Conservation (phyloP, 2,797 vertebrate species). For the Hydrocynus forskahlii region DNA sequence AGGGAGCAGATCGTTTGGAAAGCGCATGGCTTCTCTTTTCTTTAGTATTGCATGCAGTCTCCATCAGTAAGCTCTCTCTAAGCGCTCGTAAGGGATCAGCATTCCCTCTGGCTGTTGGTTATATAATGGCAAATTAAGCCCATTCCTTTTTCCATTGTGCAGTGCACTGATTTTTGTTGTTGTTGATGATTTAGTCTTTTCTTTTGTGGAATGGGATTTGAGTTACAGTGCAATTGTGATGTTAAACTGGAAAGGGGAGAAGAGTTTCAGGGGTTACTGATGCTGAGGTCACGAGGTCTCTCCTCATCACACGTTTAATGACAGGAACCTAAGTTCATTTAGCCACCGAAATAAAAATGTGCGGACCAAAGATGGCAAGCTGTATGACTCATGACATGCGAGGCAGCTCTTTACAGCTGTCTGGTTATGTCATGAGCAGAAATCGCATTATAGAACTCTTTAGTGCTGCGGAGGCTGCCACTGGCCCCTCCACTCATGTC, state of each 20-base stretch:
- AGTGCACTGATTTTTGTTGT: too few relatives aligned
- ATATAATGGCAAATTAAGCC: constrained; percentile 71
- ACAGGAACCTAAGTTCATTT: neutral
- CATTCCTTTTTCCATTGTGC: constrained; percentile 39
- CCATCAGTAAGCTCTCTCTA: constrained; percentile 66
- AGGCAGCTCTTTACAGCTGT: constrained; percentile 58
- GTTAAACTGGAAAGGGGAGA: neutral
- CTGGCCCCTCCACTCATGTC: neutral
- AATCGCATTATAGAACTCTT: constrained; percentile 69
- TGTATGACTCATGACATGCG: constrained; percentile 34
- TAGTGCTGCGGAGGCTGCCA: neutral
- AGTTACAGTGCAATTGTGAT: neutral
- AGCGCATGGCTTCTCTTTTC: neutral
- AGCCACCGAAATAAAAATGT: neutral
- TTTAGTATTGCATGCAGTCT: neutral
- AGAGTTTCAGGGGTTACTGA: neutral
- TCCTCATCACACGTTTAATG: neutral
- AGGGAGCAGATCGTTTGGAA: neutral
- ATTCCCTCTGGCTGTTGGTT: constrained; percentile 65
- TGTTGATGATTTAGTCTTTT: neutral
- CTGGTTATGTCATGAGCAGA: constrained; percentile 70
- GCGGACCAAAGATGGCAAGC: neutral
- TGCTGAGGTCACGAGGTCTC: neutral
- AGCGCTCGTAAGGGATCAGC: constrained; percentile 67
- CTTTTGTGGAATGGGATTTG: neutral